A percentile compares a stretch with the other conserved stretches of the same genome.
Conservation (phyloP, 1,140 invertebrate species). For the Wiebesia pumilae region DNA sequence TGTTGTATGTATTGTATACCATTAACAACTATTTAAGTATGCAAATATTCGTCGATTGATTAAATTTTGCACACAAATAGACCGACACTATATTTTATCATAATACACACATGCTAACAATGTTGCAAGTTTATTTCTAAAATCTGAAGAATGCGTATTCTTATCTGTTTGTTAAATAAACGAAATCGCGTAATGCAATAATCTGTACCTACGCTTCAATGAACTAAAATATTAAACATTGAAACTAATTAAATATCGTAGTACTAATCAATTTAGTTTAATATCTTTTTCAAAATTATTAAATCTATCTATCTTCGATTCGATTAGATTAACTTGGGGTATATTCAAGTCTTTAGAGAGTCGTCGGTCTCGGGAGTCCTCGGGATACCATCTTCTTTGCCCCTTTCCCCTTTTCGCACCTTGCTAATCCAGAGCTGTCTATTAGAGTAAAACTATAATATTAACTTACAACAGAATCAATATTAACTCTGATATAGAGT, state of each 20-base stretch:
- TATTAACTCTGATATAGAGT: conserved; percentile 7
- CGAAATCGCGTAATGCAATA: too few relatives aligned
- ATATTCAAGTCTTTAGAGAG: conserved; percentile 6
- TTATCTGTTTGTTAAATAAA: too few relatives aligned
- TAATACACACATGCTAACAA: too few relatives aligned
- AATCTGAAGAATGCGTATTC: too few relatives aligned
- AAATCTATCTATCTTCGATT: neutral
- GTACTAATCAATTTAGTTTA: neutral
- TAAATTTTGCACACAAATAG: too few relatives aligned
- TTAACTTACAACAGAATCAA: conserved; percentile 6
- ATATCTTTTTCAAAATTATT: neutral
- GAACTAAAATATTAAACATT: neutral
- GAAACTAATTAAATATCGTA: neutral
- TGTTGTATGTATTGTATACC: too few relatives aligned
- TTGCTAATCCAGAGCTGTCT: neutral
- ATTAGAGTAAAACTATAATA: conserved; percentile 2
- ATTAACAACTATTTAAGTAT: too few relatives aligned
- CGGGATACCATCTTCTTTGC: neutral
- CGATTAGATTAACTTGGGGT: neutral
- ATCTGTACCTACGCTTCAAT: too few relatives aligned
- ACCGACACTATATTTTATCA: too few relatives aligned
- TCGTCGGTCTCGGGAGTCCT: neutral
- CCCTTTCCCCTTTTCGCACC: neutral
- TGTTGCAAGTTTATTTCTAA: too few relatives aligned
- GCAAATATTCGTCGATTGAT: too few relatives aligned